These are phyloP conservation scores for Edolisoma coerulescens DNA, from an alignment of 2,113 vertebrate genomes.

Conservation along the genomic window DNA sequence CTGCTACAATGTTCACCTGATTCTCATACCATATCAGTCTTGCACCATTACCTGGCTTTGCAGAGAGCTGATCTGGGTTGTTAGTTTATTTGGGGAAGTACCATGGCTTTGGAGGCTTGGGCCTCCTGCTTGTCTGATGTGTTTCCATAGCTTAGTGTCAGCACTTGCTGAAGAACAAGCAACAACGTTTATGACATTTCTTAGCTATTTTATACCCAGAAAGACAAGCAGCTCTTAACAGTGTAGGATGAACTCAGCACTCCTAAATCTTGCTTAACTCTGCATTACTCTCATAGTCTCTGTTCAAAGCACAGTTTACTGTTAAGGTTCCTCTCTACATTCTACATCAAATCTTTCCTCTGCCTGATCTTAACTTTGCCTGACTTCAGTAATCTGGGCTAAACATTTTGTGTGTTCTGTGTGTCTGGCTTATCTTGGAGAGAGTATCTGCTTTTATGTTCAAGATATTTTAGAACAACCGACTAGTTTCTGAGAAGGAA, in stretches of 20 bases:
- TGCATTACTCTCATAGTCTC: not conserved
- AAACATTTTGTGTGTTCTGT: not conserved
- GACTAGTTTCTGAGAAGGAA: not conserved
- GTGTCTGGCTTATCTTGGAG: not conserved
- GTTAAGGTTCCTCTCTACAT: not conserved
- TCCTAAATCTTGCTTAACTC: not conserved
- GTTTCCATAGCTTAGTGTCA: not conserved
- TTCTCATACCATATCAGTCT: not conserved
- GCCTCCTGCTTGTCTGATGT: not conserved
- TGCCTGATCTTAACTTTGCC: not conserved
- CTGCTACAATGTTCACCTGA: not conserved
- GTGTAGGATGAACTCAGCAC: not conserved
- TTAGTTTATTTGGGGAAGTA: not conserved
- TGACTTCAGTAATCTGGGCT: not conserved
- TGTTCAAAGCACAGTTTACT: not conserved
- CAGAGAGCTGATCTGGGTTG: not conserved
- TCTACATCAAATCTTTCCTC: not conserved
- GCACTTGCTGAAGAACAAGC: not conserved
- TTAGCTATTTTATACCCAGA: not conserved
- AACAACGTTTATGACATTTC: not conserved
- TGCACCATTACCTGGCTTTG: not conserved
- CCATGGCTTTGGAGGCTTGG: not conserved
- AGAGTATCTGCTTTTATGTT: not conserved
- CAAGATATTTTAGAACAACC: not conserved
- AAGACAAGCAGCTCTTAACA: not conserved